These are phyloP conservation scores for Keiferia lycopersicella DNA, from an alignment of 2,888 invertebrate genomes.

Conservation along the genomic window DNA sequence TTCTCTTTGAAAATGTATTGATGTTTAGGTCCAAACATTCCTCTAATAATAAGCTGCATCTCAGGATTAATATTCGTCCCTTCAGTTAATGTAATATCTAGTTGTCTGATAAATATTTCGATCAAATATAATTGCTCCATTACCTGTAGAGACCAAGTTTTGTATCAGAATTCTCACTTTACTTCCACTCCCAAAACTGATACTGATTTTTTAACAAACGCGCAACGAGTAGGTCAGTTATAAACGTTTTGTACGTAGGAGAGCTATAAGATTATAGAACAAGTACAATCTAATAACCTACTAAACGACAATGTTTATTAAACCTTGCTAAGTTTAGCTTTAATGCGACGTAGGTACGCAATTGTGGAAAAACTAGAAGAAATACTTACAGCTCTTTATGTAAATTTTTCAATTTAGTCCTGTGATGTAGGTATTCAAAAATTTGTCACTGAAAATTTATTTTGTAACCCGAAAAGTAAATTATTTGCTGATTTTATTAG, in stretches of 20 bases:
- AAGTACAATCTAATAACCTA: no score
- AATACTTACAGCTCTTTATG: no score
- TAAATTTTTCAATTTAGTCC: background rate
- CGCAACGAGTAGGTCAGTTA: no score
- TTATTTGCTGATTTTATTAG: background rate
- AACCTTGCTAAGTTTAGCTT: no score
- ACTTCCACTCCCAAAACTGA: conserved; percentile 9
- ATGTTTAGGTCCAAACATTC: conserved; percentile 73
- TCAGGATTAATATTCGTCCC: conserved; percentile 46
- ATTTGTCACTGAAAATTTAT: conserved; percentile 22
- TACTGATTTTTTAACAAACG: background rate
- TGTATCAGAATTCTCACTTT: conserved; percentile 15
- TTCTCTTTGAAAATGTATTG: conserved; percentile 71
- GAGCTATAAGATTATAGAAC: no score
- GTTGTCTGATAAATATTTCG: conserved; percentile 80
- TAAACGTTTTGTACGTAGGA: no score
- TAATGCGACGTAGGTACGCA: no score
- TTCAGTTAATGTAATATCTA: conserved; percentile 60
- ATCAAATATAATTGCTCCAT: conserved; percentile 77
- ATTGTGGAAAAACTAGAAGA: background rate
- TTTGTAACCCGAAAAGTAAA: conserved; percentile 20
- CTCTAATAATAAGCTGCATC: conserved; percentile 70
- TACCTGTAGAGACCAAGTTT: conserved; percentile 20
- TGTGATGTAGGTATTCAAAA: background rate
- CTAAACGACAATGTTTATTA: no score